Evolutionary conservation across 2,797 vertebrate species (phyloP).

Genomic region (Microhierax caerulescens): DNA sequence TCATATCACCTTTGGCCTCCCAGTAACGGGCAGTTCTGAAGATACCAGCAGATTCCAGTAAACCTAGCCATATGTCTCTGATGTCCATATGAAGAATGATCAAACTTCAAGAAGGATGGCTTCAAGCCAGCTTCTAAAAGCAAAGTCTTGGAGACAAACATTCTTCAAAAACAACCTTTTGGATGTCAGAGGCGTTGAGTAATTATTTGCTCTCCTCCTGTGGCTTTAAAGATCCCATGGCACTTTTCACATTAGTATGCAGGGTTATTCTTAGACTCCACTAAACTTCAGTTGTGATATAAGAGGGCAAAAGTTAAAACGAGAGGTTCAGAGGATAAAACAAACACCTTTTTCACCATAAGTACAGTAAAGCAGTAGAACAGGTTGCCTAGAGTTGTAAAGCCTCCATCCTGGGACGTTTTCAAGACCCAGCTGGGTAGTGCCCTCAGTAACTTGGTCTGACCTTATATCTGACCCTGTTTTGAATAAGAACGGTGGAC

Average conservation of each 20-base stretch:
- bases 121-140: slow-evolving; percentile 36
- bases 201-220: slow-evolving; percentile 1
- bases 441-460: not conserved
- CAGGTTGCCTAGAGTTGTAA: not conserved
- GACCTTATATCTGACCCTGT: not conserved
- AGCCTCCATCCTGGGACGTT: not conserved
- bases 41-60: not conserved
- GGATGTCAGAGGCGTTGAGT: slow-evolving; percentile 1
- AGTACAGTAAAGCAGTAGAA: not conserved
- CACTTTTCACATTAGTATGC: not conserved
- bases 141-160: not conserved
- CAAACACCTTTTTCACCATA: not conserved
- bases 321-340: not conserved
- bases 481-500: not conserved
- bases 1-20: not conserved
- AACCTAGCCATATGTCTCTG: slow-evolving; percentile 21
- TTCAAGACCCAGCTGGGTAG: not conserved
- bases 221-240: not conserved
- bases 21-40: slow-evolving; percentile 4
- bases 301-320: not conserved
- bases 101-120: slow-evolving; percentile 9
- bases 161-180: not conserved
- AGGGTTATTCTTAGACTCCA: not conserved
- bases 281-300: not conserved
- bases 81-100: slow-evolving; percentile 29